A percentile compares a stretch with the other conserved stretches of the same genome.
phyloP scores from a whole-genome alignment of 2,797 vertebrate genomes.

The Rhynchotus rufescens region DNA sequence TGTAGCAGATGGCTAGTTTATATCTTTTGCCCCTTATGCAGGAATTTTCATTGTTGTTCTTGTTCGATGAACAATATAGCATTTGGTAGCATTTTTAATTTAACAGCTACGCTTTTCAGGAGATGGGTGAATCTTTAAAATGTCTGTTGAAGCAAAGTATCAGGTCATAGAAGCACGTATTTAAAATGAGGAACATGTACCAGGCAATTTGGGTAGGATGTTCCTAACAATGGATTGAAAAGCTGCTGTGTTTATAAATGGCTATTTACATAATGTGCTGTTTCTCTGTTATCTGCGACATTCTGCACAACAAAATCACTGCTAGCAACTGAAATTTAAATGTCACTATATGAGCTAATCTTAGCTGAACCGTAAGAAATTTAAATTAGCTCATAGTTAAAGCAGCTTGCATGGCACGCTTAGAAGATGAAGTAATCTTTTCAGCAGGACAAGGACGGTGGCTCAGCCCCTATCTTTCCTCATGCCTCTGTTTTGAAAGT shows the following conservation, averaged over 20 bases:
- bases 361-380: conserved; percentile 60
- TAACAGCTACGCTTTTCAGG: not conserved
- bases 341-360: conserved; percentile 60
- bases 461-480: not conserved
- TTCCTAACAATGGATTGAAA: conserved; percentile 14
- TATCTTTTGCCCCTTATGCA: conserved; percentile 20
- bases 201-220: not conserved
- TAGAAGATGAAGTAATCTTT: conserved; percentile 56
- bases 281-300: conserved; percentile 58
- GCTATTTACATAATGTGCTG: conserved; percentile 68
- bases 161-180: not conserved
- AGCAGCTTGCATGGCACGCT: conserved; percentile 39
- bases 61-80: conserved; percentile 4
- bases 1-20: conserved; percentile 63
- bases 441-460: not conserved
- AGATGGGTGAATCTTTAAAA: not conserved
- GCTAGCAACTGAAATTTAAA: conserved; percentile 64
- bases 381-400: conserved; percentile 58
- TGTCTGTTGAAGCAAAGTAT: conserved; percentile 10
- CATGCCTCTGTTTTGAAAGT: not conserved
- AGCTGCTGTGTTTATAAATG: conserved; percentile 28
- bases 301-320: conserved; percentile 67
- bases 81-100: conserved; percentile 24
- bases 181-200: conserved; percentile 38
- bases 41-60: conserved; percentile 6